Base-by-base conservation (phyloP, 37 sponge, comb jelly and placozoan genomes). In the Halichondria panicea region DNA sequence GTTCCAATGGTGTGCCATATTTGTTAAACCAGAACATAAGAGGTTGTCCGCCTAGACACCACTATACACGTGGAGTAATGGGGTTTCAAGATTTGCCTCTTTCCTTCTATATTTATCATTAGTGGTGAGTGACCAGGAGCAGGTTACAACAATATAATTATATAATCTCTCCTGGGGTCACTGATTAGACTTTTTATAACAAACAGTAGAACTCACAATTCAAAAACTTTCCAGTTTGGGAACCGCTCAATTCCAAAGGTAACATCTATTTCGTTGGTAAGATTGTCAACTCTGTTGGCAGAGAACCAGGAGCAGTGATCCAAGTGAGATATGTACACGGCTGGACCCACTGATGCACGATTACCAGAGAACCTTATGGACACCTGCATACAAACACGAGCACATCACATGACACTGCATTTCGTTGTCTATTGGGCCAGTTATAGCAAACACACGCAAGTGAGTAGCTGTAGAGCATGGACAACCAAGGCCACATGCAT, bases 271-370 rank as follows among this genome's bases (percentile, higher is more conserved):
- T 69, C 27, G 15, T 65, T 43, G 55, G 52, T 18, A n/a, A 46
- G 21, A 32, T 77, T 34, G n/a, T 19, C 57, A 54, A 5, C 3
- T 19, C 7, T 72, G 13, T 9, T 36, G 18, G 34, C 63, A 1
- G 70, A 66, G 72, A 61, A 71, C 81, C 84, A 90, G 58, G 90
- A 84, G 52, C 90, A 90, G 55, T 63, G 63, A 19, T 84, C 53
- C 28, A 90, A 48, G 53, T 68, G 69, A 42, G 85, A 84, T 31
- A 52, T 70, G 46, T 70, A 75, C 3, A 84, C 66, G 18, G 63
- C 90, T 2, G 90, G 61, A 25, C 85, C 90, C 4, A 84, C 62
- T 21, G 21, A 28, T 15, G 90, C 90, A 9, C 46, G 54, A 55
- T 90, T 90, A 13, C 84, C 85, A 54, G 25, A n/a, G 68, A 90